These are phyloP conservation scores for Anthrax anthrax DNA, from an alignment of 2,888 invertebrate species.

Conservation along the genomic window DNA sequence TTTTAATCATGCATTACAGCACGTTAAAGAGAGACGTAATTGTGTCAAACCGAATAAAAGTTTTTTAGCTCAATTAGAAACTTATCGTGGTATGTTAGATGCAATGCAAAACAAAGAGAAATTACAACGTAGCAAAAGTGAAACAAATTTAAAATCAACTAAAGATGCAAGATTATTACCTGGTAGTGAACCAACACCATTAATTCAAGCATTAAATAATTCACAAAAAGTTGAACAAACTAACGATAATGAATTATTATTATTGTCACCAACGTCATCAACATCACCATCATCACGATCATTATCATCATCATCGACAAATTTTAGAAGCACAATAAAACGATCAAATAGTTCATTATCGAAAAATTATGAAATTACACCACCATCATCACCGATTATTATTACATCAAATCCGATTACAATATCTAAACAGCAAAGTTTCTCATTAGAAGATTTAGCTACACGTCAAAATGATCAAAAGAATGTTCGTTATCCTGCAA, in stretches of 20 bases:
- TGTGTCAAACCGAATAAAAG: constrained; percentile 95
- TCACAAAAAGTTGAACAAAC: constrained; percentile 19
- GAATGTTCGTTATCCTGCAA: constrained; percentile 70
- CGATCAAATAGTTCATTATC: constrained; percentile 33
- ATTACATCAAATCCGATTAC: constrained; percentile 20
- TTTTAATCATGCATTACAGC: constrained; percentile 72
- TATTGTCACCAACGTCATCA: constrained; percentile 1
- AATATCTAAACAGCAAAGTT: constrained; percentile 30
- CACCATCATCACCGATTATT: constrained; percentile 14
- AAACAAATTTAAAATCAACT: constrained; percentile 67
- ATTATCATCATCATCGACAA: constrained; percentile 18
- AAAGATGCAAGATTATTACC: constrained; percentile 44
- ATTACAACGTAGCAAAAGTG: constrained; percentile 83
- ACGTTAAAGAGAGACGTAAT: constrained; percentile 79
- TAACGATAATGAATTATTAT: background rate
- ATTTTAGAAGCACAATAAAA: constrained; percentile 13
- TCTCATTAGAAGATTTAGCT: constrained; percentile 32
- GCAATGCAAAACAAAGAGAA: constrained; percentile 94
- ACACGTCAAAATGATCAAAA: constrained; percentile 40
- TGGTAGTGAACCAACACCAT: constrained; percentile 45
- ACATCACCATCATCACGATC: background rate
- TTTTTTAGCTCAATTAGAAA: constrained; percentile 86
- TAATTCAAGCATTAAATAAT: constrained; percentile 41
- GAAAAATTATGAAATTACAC: constrained; percentile 21
- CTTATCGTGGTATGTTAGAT: constrained; percentile 89